Conservation (phyloP, 2,797 vertebrate species). For the Cottoperca gobio region DNA sequence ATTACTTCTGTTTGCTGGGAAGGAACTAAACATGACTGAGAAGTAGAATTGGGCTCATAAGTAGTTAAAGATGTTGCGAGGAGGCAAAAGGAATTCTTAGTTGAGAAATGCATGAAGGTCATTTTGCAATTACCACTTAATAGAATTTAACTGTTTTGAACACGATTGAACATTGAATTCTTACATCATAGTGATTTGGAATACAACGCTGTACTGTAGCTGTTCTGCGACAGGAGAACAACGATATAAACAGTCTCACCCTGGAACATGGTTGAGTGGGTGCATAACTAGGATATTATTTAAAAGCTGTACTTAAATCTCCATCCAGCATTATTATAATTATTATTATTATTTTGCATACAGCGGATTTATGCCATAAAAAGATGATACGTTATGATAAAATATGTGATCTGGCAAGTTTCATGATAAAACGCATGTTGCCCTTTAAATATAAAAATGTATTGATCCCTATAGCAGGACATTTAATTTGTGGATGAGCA, state of each 20-base stretch:
- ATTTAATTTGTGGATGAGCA: not conserved
- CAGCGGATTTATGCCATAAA: not conserved
- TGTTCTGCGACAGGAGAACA: not conserved
- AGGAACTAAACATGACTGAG: constrained; percentile 30
- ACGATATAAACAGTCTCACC: not conserved
- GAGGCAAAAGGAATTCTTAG: not conserved
- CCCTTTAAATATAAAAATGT: not conserved
- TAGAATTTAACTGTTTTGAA: not conserved
- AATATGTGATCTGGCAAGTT: not conserved
- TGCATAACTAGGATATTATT: not conserved
- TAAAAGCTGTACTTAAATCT: not conserved
- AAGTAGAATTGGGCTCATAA: constrained; percentile 29
- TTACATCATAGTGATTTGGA: not conserved
- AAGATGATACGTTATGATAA: not conserved
- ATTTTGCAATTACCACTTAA: constrained; percentile 12
- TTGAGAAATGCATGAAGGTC: not conserved
- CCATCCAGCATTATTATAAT: not conserved
- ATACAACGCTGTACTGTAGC: not conserved
- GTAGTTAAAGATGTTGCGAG: not conserved
- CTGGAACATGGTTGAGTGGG: not conserved
- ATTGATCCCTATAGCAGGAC: not conserved
- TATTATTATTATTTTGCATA: too few species aligned
- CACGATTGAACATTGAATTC: not conserved
- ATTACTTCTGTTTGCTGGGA: constrained; percentile 46
- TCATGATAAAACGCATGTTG: not conserved